A percentile compares a stretch with the other conserved stretches of the same genome.
Evolutionary conservation across 1,140 invertebrate species (phyloP).

Genomic region (Zeugodacus cucurbitae): DNA sequence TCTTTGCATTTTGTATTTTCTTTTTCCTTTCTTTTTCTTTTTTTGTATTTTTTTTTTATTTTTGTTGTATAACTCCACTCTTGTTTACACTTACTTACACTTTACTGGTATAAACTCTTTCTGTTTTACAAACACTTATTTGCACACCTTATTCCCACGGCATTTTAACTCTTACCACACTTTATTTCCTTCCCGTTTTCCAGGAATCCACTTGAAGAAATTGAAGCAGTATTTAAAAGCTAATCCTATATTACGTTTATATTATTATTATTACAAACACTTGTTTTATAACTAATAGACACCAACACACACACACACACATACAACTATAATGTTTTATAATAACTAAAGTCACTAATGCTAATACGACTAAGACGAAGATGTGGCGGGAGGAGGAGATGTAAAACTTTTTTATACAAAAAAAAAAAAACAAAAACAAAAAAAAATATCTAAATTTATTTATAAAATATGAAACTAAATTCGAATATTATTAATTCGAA

Average conservation of each 20-base stretch:
- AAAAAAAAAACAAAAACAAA: not conserved
- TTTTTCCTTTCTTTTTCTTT: not conserved
- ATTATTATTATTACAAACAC: not conserved
- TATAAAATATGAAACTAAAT: not conserved
- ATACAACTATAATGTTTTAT: not conserved
- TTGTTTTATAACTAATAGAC: constrained; percentile 25
- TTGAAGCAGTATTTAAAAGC: constrained; percentile 66
- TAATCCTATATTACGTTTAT: constrained; percentile 47
- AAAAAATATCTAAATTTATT: not conserved
- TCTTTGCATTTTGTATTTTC: not conserved
- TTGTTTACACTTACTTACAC: not conserved
- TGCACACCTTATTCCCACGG: constrained; percentile 24
- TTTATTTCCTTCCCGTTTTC: constrained; percentile 45
- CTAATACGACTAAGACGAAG: not conserved
- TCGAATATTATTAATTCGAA: constrained; percentile 25
- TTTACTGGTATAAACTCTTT: not conserved
- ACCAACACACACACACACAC: not conserved
- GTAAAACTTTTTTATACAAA: constrained; percentile 1
- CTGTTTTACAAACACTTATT: constrained; percentile 11
- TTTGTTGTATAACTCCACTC: not conserved
- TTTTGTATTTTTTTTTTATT: not conserved
- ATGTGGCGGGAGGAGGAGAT: not conserved
- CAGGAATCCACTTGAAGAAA: constrained; percentile 66
- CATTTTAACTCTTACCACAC: constrained; percentile 34
- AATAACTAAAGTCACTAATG: constrained; percentile 15